Conservation (phyloP, 2,797 vertebrate genomes). For the Acanthis flammea region DNA sequence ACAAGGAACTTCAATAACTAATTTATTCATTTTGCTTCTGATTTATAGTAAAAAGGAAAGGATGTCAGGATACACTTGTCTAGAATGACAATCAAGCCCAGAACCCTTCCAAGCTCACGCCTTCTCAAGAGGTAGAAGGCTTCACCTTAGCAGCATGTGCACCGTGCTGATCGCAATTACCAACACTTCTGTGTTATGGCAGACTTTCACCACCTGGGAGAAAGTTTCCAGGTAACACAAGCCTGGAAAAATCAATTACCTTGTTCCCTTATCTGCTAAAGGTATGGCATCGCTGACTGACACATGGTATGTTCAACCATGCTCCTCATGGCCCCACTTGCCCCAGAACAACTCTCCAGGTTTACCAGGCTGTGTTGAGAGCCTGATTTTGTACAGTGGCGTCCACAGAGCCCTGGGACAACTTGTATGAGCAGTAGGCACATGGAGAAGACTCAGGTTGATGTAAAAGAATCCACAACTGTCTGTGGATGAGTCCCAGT, state of each 20-base stretch:
- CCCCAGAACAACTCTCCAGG: background rate
- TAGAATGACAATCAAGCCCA: conserved; percentile 66
- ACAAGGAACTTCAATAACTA: conserved; percentile 71
- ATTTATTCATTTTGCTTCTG: conserved; percentile 75
- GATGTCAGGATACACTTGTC: conserved; percentile 69
- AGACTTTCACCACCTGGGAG: conserved; percentile 7
- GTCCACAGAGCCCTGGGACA: background rate
- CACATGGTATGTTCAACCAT: background rate
- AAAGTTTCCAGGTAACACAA: conserved; percentile 1
- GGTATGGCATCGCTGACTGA: background rate
- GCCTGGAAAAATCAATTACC: background rate
- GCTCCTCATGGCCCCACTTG: background rate
- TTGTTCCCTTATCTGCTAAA: background rate
- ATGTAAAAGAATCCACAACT: background rate
- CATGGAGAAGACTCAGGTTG: background rate
- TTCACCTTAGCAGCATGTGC: conserved; percentile 36
- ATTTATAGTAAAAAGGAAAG: conserved; percentile 67
- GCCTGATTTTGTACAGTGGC: background rate
- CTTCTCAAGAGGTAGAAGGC: conserved; percentile 48
- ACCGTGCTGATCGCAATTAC: conserved; percentile 8
- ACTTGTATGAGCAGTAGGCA: background rate
- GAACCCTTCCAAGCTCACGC: background rate
- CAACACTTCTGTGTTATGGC: background rate
- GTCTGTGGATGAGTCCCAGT: background rate
- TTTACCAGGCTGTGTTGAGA: background rate